Evolutionary conservation across 1,140 invertebrate genomes (phyloP).

Genomic region (Drosophila parvula): DNA sequence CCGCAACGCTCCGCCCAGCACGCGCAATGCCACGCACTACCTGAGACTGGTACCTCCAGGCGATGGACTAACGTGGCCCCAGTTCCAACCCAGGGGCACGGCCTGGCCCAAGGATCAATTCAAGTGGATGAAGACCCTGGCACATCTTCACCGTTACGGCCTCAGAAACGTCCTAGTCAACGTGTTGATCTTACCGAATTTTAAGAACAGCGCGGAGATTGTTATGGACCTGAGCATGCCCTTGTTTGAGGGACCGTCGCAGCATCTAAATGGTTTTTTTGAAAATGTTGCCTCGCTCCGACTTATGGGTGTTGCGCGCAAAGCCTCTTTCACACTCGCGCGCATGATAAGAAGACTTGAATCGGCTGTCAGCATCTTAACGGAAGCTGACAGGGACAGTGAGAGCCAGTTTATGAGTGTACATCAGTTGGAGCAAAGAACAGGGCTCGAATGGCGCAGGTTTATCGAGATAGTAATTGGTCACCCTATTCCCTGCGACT

Average conservation of each 20-base stretch:
- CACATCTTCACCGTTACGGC: slow-evolving; percentile 52
- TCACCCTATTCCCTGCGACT: neutral
- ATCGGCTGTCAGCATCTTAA: neutral
- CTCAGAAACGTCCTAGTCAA: slow-evolving; percentile 53
- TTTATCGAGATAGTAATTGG: slow-evolving; percentile 43
- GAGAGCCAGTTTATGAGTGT: slow-evolving; percentile 16
- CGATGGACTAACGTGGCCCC: slow-evolving; percentile 52
- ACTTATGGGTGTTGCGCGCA: neutral
- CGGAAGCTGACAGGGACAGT: slow-evolving; percentile 7
- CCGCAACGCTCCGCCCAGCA: neutral
- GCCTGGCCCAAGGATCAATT: slow-evolving; percentile 51
- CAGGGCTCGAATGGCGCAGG: slow-evolving; percentile 34
- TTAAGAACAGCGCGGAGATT: slow-evolving; percentile 28
- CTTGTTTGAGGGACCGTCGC: neutral
- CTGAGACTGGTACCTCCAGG: slow-evolving; percentile 40
- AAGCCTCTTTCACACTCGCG: neutral
- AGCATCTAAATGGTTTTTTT: neutral
- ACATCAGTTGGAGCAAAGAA: slow-evolving; percentile 5
- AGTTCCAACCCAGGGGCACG: neutral
- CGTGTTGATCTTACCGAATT: neutral
- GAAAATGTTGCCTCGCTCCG: slow-evolving; percentile 3
- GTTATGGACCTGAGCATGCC: slow-evolving; percentile 44
- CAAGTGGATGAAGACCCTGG: slow-evolving; percentile 68
- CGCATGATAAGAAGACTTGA: slow-evolving; percentile 30
- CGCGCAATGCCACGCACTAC: slow-evolving; percentile 16